phyloP scores from a whole-genome alignment of 2,113 vertebrate species.

The Campylomormyrus numenius region DNA sequence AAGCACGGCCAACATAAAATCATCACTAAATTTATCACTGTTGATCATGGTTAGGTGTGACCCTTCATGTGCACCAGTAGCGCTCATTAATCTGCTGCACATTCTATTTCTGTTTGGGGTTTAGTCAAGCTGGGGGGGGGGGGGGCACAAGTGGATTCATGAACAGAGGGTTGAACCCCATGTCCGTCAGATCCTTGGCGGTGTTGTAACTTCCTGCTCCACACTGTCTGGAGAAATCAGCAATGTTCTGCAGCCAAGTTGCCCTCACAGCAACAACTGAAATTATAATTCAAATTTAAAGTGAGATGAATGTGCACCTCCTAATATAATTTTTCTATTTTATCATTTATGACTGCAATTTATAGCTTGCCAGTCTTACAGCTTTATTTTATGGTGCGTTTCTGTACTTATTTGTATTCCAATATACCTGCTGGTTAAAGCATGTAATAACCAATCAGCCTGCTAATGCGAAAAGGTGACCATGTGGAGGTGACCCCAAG shows the following conservation, averaged over 20 bases:
- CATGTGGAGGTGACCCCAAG: neutral
- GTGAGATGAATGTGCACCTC: neutral
- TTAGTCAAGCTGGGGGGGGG: neutral
- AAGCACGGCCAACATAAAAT: neutral
- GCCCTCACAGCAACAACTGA: neutral
- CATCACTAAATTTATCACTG: neutral
- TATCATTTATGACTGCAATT: conserved; percentile 1
- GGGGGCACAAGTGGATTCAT: neutral
- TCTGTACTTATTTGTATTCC: neutral
- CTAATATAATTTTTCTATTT: neutral
- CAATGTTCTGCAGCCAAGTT: neutral
- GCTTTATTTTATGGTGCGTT: neutral
- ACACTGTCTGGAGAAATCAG: neutral
- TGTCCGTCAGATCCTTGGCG: neutral
- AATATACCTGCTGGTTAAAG: conserved; percentile 2
- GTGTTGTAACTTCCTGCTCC: neutral
- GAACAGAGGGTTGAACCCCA: neutral
- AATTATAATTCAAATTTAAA: conserved; percentile 1
- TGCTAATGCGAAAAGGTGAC: neutral
- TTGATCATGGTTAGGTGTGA: neutral
- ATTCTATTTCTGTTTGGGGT: neutral
- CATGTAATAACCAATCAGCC: neutral
- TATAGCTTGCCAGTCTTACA: conserved; percentile 3
- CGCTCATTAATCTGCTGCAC: neutral
- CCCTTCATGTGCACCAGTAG: neutral